phyloP scores from a whole-genome alignment of 2,797 vertebrate genomes.

The Ataeniobius toweri region DNA sequence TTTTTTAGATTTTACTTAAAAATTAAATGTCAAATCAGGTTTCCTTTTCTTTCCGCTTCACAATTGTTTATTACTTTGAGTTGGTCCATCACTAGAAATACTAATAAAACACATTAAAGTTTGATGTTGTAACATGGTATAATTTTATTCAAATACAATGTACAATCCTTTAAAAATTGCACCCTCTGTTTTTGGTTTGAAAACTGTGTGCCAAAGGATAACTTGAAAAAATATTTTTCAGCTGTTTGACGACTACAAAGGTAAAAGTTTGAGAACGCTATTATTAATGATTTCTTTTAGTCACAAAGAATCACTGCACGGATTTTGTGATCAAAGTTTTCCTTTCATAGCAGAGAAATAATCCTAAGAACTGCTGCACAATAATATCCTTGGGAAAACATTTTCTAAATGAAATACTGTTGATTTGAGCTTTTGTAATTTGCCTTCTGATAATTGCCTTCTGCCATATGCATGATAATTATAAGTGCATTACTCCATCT shows the following conservation, averaged over 20 bases:
- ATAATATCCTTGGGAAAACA: slow-evolving; percentile 11
- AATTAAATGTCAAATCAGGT: no score
- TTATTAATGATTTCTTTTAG: slow-evolving; percentile 9
- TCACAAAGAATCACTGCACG: slow-evolving; percentile 42
- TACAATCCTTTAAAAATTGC: background rate
- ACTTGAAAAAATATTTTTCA: slow-evolving; percentile 57
- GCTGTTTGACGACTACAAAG: slow-evolving; percentile 67
- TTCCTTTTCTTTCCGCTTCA: background rate
- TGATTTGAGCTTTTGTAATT: background rate
- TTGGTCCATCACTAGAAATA: background rate
- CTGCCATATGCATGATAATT: background rate
- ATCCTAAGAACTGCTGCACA: background rate
- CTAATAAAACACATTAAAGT: no score
- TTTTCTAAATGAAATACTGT: slow-evolving; percentile 2
- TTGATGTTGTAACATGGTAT: background rate
- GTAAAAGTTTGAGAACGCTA: slow-evolving; percentile 46
- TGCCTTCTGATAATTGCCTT: background rate
- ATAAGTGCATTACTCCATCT: background rate
- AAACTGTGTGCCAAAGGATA: background rate
- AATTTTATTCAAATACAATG: background rate
- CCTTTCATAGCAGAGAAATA: slow-evolving; percentile 11
- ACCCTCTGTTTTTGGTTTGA: background rate
- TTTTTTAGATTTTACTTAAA: background rate
- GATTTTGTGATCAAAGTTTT: background rate
- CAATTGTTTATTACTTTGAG: background rate